These are phyloP conservation scores for Meliscaeva auricollis DNA, from an alignment of 2,888 invertebrate species.

Conservation along the genomic window DNA sequence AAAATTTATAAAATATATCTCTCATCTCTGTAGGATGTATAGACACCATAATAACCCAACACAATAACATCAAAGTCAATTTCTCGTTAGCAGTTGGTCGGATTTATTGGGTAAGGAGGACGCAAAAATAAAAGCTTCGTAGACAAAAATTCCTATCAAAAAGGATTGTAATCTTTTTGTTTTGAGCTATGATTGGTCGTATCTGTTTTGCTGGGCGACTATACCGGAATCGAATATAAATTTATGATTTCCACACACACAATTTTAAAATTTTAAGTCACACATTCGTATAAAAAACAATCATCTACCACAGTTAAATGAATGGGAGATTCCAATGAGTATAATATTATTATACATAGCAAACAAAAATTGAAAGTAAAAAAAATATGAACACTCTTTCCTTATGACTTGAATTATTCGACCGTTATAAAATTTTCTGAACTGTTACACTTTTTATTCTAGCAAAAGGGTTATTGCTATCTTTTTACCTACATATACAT, in stretches of 20 bases:
- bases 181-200: constrained; percentile 13
- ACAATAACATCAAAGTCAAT: constrained; percentile 71
- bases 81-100: constrained; percentile 67
- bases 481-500: neutral
- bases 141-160: constrained; percentile 45
- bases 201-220: constrained; percentile 11
- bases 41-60: constrained; percentile 32
- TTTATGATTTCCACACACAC: constrained; percentile 66
- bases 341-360: neutral
- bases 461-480: constrained; percentile 44
- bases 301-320: constrained; percentile 2
- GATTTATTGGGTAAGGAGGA: constrained; percentile 62
- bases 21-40: constrained; percentile 10
- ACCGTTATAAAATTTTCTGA: constrained; percentile 71
- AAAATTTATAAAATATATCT: constrained; percentile 36
- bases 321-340: neutral
- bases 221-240: constrained; percentile 71
- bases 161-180: constrained; percentile 70
- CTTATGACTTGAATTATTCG: constrained; percentile 62
- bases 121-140: constrained; percentile 57
- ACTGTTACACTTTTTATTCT: constrained; percentile 61
- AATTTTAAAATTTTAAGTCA: constrained; percentile 45
- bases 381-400: constrained; percentile 25
- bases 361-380: neutral
- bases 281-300: constrained; percentile 26